These are phyloP conservation scores for Euthynnus affinis DNA, from an alignment of 2,797 vertebrate genomes.

Conservation along the genomic window DNA sequence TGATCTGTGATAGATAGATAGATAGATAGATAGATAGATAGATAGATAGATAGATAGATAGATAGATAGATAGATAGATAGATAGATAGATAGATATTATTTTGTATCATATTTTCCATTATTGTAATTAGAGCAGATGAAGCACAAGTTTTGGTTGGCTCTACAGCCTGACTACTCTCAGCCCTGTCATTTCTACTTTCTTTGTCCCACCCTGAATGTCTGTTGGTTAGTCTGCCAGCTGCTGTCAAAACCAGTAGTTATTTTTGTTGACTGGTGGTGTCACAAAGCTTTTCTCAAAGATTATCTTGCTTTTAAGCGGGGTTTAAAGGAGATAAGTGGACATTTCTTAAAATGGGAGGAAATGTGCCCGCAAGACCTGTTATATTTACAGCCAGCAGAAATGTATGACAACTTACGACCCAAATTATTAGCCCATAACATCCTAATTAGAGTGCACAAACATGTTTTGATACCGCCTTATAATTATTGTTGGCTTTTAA, in stretches of 20 bases:
- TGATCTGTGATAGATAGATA: too few relatives aligned
- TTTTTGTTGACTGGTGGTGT: background rate
- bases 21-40: too few relatives aligned
- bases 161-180: background rate
- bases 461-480: background rate
- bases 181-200: background rate
- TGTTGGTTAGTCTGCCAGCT: background rate
- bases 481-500: background rate
- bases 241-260: background rate
- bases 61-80: too few relatives aligned
- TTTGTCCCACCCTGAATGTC: background rate
- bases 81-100: background rate
- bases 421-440: too few relatives aligned
- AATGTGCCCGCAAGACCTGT: background rate
- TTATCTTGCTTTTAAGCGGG: background rate
- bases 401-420: background rate
- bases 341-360: background rate
- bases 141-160: background rate
- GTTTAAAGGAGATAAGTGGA: background rate
- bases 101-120: background rate
- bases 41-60: too few relatives aligned
- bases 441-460: too few relatives aligned
- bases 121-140: background rate
- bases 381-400: background rate
- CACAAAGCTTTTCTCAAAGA: background rate